Evolutionary conservation across 2,888 invertebrate genomes (phyloP).

Genomic region (Lysandra coridon): DNA sequence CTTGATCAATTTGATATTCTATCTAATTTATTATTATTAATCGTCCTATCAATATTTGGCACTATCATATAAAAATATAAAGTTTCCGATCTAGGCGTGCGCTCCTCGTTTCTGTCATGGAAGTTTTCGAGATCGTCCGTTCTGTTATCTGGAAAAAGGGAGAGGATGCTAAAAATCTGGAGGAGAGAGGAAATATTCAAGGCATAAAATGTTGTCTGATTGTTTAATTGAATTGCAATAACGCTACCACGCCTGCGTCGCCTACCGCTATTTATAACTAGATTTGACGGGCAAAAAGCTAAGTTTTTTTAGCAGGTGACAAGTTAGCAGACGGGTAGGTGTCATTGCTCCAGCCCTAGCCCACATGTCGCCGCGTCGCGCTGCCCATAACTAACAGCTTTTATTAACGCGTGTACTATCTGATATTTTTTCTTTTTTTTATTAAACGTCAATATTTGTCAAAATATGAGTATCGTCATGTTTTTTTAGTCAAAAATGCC

Average conservation of each 20-base stretch:
- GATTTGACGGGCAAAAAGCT: conserved; percentile 64
- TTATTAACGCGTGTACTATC: conserved; percentile 70
- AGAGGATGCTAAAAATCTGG: conserved; percentile 30
- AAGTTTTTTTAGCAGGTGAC: conserved; percentile 73
- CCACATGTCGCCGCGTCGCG: conserved; percentile 74
- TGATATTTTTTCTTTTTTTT: conserved; percentile 38
- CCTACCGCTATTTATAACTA: conserved; percentile 60
- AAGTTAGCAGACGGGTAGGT: conserved; percentile 73
- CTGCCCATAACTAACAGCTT: conserved; percentile 56
- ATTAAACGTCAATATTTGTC: neutral
- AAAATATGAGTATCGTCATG: neutral
- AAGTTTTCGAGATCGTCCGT: conserved; percentile 75
- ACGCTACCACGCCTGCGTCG: conserved; percentile 40
- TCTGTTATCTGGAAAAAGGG: conserved; percentile 64
- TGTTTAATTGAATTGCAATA: conserved; percentile 39
- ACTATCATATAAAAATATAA: conserved; percentile 75
- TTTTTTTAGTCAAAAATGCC: neutral
- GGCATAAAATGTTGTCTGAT: conserved; percentile 53
- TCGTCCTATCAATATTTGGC: conserved; percentile 67
- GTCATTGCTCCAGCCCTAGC: conserved; percentile 79
- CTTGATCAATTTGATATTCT: conserved; percentile 62
- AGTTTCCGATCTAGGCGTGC: conserved; percentile 55
- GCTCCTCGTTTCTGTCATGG: conserved; percentile 68
- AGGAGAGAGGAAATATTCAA: conserved; percentile 18
- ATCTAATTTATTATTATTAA: conserved; percentile 62